Evolutionary conservation across 2,113 vertebrate genomes (phyloP).

Genomic region (Psittacula cyanocephala): DNA sequence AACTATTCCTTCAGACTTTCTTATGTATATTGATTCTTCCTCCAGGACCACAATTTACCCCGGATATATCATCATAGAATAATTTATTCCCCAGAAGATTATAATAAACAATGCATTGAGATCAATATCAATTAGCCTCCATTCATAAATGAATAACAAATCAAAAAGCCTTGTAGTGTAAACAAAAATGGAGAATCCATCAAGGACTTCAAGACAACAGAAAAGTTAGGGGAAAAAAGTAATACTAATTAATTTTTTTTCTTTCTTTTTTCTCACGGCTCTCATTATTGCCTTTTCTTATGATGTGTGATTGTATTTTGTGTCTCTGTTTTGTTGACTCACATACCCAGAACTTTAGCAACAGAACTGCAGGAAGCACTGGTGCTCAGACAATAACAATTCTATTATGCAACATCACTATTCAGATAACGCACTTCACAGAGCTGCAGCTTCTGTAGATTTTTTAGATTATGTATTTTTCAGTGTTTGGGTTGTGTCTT

Average conservation of each 20-base stretch:
- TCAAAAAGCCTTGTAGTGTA: neutral
- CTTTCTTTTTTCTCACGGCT: neutral
- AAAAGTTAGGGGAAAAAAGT: neutral
- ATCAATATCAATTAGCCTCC: slow-evolving; percentile 56
- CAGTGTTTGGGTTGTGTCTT: neutral
- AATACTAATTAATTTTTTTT: neutral
- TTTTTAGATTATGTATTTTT: neutral
- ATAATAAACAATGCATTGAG: slow-evolving; percentile 29
- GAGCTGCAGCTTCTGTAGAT: neutral
- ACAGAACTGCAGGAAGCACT: neutral
- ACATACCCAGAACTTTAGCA: neutral
- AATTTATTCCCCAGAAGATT: slow-evolving; percentile 23
- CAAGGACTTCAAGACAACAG: neutral
- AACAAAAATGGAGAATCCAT: neutral
- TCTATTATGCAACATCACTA: neutral
- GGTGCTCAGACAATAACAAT: neutral
- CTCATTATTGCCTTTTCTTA: neutral
- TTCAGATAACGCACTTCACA: neutral
- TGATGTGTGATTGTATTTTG: neutral
- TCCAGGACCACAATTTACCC: neutral
- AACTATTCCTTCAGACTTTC: neutral
- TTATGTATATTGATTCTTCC: slow-evolving; percentile 14
- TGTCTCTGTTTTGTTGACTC: neutral
- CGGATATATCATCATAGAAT: neutral
- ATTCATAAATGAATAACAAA: slow-evolving; percentile 50